Base-by-base conservation (phyloP, 2,113 vertebrate genomes). In the Murina feae region DNA sequence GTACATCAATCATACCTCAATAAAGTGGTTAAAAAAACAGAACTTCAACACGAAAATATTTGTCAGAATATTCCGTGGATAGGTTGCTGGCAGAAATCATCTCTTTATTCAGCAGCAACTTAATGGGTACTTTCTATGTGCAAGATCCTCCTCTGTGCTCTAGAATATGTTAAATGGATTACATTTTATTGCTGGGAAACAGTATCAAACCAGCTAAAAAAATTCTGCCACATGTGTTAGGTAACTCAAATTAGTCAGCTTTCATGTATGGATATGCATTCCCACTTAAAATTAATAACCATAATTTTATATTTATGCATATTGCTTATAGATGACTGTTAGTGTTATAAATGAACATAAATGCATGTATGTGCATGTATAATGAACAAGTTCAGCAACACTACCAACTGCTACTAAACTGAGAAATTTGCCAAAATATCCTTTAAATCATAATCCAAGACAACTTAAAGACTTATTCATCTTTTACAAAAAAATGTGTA, bases 141-240 rank as follows among this genome's bases (percentile, higher is more conserved):
- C 5, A 39, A 39, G 71, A 85, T 16, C 28, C 11, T 51, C 39
- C 35, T 60, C 44, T 65, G 10, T 17, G 14, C n/a, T 11, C 21
- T 66, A 94, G 60, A 78, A 51, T 87, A 75, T 68, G 23, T 89
- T 94, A 68, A 89, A 47, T 83, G 6, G 68, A 69, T 90, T n/a
- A 37, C 32, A 84, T 39, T 84, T 5, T 60, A 49, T 47, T 89
- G 9, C 79, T 81, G 39, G 25, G n/a, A 32, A 65, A 66, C 3
- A 53, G 7, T 82, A 35, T 55, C 35, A 82, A 86, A 55, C 44
- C 9, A 39, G 21, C 39, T 69, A 44, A 51, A 78, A 68, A 69
- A 69, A 51, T 49, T 74, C 60, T 89, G 18, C 39, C 18, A 39
- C 28, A 42, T 28, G 17, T 83, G 25, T 58, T 39, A 90, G 39